Evolutionary conservation across 92 coral and sea anemone species (phyloP).

Genomic region (Zoanthus sansibaricus): DNA sequence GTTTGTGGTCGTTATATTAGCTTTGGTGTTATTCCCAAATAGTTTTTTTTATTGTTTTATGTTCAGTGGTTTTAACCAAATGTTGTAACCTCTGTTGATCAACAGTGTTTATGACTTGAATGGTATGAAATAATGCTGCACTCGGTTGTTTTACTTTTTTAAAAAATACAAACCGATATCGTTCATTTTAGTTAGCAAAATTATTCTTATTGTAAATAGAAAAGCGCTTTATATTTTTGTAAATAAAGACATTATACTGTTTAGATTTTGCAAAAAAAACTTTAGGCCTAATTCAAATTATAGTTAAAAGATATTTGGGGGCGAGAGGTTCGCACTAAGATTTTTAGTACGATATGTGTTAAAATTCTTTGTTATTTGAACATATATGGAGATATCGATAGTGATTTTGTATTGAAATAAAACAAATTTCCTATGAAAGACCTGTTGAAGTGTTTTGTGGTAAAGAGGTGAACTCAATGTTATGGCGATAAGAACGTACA

Average conservation of each 20-base stretch:
- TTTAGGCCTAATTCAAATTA: slow-evolving; percentile 23
- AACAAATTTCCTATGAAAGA: not conserved
- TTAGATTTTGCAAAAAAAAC: not conserved
- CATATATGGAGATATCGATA: not conserved
- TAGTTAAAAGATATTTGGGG: not conserved
- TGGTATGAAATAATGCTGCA: not conserved
- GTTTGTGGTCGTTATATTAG: too few relatives aligned
- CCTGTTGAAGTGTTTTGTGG: not conserved
- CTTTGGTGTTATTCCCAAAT: too few relatives aligned
- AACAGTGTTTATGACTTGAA: too few relatives aligned
- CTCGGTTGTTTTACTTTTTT: too few relatives aligned
- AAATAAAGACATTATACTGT: slow-evolving; percentile 46
- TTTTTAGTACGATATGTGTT: not conserved
- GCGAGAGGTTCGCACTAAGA: too few relatives aligned
- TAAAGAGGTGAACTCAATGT: too few relatives aligned
- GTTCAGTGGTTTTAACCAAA: not conserved
- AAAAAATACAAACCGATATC: not conserved
- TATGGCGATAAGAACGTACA: too few relatives aligned
- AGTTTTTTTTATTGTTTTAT: too few relatives aligned
- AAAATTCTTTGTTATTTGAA: not conserved
- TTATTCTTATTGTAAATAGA: slow-evolving; percentile 58
- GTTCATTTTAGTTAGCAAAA: slow-evolving; percentile 12
- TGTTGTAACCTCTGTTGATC: not conserved
- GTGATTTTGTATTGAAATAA: slow-evolving; percentile 15
- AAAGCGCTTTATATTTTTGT: slow-evolving; percentile 63